Evolutionary conservation across 2,888 invertebrate species (phyloP), one percentile per base, ranked within the genome.

Genomic region (Cosmorhoe ocellata): DNA sequence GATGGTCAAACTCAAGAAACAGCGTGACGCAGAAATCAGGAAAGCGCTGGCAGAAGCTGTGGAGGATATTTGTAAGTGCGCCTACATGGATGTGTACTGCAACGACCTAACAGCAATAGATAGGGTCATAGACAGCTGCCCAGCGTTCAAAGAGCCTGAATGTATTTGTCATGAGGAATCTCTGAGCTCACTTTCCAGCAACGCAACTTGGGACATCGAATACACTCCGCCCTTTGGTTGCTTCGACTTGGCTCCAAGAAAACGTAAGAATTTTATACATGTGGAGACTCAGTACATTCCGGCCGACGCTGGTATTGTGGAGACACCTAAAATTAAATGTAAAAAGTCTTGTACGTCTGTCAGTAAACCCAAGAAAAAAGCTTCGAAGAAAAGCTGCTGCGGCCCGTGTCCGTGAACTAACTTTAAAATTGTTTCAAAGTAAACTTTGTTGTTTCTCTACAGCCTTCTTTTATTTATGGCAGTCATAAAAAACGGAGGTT

Each of bases 191-290:
- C 56, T 88, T 1, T 91, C 91, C 0, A 91, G 91, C 44, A 93
- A 93, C 53, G 92, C 92, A 1, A 94, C 94, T 48, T 91, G 93
- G 78, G 94, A 94, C 64, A 93, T 94, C 31, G 94, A 94, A 52
- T 94, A 94, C 43, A 94, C 94, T 0, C 94, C 94, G 0, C 94
- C 94, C 0, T 94, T 93, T 32, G 94, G 93, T 0, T 88, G 94
- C 30, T 93, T 94, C 41, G 92, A 92, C 59, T 88, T 93, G 1
- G 86, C 92, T 48, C 83, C 91, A 0, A 84, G 92, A 7, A 82
- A 88, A 40, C 76, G 83, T 1, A 79, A 77, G 51, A 81, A 80
- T 0, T 91, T 91, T 58, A 79, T 92, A 1, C 92, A 93, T 57
- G 90, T 87, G 0, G 93, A 92, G 46, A 93, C 93, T 0, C 94